These are phyloP conservation scores for Cephus pygmeus DNA, from an alignment of 2,888 invertebrate species.

Conservation along the genomic window DNA sequence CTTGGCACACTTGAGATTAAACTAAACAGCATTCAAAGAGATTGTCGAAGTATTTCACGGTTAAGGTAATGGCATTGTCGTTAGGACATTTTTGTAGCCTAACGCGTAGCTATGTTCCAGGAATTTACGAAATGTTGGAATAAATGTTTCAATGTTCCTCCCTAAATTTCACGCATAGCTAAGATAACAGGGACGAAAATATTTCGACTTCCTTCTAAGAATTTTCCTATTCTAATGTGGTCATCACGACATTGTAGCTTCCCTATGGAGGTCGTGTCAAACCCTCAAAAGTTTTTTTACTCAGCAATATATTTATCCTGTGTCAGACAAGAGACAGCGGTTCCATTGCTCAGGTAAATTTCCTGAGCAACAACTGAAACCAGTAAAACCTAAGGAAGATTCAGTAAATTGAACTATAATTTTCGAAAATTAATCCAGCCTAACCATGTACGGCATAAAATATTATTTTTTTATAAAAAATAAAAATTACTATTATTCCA, in stretches of 20 bases:
- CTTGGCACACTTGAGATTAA: neutral
- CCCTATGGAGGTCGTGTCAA: neutral
- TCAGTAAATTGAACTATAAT: neutral
- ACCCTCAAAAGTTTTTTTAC: neutral
- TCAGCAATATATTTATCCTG: neutral
- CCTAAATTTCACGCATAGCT: neutral
- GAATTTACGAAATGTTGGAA: neutral
- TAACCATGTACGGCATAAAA: neutral
- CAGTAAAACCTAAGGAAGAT: neutral
- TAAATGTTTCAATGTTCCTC: neutral
- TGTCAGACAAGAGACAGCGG: neutral
- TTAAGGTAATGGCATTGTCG: neutral
- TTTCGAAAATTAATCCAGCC: neutral
- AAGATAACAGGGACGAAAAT: neutral
- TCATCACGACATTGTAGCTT: neutral
- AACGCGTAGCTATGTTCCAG: neutral
- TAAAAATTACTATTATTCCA: neutral
- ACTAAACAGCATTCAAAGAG: neutral
- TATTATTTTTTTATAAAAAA: neutral
- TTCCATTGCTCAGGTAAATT: neutral
- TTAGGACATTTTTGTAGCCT: neutral
- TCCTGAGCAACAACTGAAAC: neutral
- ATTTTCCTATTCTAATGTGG: neutral
- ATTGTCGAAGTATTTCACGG: neutral
- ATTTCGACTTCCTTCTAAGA: neutral